phyloP scores from a whole-genome alignment of 2,888 invertebrate genomes.

The Anoplius nigerrimus region DNA sequence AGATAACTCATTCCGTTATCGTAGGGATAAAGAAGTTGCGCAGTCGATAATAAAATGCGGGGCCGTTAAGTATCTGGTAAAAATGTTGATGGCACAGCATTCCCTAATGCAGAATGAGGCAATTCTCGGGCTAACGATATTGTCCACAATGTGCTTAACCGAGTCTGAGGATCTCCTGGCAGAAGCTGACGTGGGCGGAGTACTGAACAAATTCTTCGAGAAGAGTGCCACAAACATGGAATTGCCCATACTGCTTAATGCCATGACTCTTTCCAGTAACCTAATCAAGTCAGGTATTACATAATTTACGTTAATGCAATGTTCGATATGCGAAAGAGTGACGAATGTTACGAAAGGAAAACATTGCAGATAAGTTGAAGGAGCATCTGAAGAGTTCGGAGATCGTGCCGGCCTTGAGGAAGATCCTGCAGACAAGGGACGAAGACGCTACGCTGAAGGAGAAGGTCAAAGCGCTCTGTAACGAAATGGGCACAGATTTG shows the following conservation, averaged over 20 bases:
- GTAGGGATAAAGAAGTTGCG: slow-evolving; percentile 74
- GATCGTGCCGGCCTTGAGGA: slow-evolving; percentile 26
- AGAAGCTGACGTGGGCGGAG: slow-evolving; percentile 77
- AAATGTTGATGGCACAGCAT: slow-evolving; percentile 90
- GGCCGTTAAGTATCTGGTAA: slow-evolving; percentile 84
- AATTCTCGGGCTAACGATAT: slow-evolving; percentile 82
- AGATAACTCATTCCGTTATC: background rate
- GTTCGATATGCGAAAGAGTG: background rate
- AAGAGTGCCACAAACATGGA: slow-evolving; percentile 77
- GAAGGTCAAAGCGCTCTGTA: slow-evolving; percentile 17
- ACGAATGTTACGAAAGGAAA: background rate
- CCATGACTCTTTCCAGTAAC: slow-evolving; percentile 76
- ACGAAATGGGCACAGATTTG: background rate
- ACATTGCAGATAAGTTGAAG: slow-evolving; percentile 46
- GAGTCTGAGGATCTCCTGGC: slow-evolving; percentile 69
- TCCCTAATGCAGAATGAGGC: slow-evolving; percentile 93
- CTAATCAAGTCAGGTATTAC: slow-evolving; percentile 73
- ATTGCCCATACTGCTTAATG: slow-evolving; percentile 76
- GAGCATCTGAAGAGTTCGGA: slow-evolving; percentile 51
- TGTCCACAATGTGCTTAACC: slow-evolving; percentile 73
- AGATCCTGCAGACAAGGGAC: slow-evolving; percentile 16
- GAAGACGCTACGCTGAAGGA: slow-evolving; percentile 20
- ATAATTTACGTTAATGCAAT: background rate
- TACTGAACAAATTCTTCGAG: slow-evolving; percentile 76
- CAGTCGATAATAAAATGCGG: slow-evolving; percentile 77